Base-by-base conservation (phyloP, 2,888 invertebrate species). In the Parasteatoda lunata region DNA sequence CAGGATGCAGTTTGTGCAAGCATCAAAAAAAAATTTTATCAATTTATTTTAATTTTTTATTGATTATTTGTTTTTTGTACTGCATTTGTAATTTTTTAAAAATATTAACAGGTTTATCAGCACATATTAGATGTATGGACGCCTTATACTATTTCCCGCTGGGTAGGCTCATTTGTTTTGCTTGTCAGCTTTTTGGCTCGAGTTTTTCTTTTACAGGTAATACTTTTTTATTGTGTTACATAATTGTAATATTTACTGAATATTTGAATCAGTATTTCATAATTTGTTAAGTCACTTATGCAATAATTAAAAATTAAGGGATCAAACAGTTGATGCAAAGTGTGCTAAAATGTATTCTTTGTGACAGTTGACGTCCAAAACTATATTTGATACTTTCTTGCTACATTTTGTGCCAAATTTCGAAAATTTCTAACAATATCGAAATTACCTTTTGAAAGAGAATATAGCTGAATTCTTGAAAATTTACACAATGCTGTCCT, bases 131-230 rank as follows among this genome's bases (percentile, higher is more conserved):
- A 97, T 93, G 94, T 94, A 91, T 96, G 96, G 94, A 97, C 97
- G 90, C 97, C 97, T 86, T 95, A 96, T 91, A 93, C 94, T 89
- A 94, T 94, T 91, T 94, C 95, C 90, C 94, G 97, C 93, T 97
- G 97, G 97, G 70, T 89, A 64, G 84, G 76, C 15, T 79, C 87
- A 11, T 80, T 66, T 59, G 30, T 85, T 6, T 64, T 89, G 45
- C 6, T 87, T 45, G n/a, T 88, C 13, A 76, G 76, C 47, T 89
- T 86, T 76, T 64, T 89, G 91, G 93, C 96, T 91, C 94, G 97
- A 93, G 95, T 97, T 93, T 93, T 97, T 92, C 92, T 96, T 90
- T 94, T 95, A 92, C 97, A 96, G 94, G 96, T 96, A 93, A 93
- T 13, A 59, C 4, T 3, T 59, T 0, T 59, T 11, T 30, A 30